Evolutionary conservation across 2,113 vertebrate species (phyloP).

Genomic region (Hippocampus zosterae): DNA sequence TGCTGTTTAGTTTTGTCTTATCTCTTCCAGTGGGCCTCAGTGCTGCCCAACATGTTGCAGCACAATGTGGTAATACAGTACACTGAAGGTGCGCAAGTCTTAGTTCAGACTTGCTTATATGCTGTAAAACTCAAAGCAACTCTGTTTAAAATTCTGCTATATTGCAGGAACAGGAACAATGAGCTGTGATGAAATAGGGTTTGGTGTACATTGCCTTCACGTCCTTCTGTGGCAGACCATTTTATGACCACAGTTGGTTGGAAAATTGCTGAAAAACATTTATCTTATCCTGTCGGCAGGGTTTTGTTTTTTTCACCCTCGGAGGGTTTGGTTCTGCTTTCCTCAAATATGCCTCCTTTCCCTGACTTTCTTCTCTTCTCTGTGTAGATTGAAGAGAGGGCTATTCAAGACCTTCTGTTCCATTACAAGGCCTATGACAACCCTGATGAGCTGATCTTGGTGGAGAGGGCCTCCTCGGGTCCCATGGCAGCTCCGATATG

Average conservation of each 20-base stretch:
- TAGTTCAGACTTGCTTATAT: too few species aligned
- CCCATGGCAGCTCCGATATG: slow-evolving; percentile 88
- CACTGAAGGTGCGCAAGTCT: not conserved
- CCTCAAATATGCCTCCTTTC: not conserved
- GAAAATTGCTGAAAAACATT: slow-evolving; percentile 14
- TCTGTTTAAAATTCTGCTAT: not conserved
- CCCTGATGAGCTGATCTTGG: slow-evolving; percentile 89
- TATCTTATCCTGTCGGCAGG: slow-evolving; percentile 21
- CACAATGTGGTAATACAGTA: not conserved
- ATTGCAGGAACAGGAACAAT: not conserved
- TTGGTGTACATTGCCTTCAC: not conserved
- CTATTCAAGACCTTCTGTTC: slow-evolving; percentile 88
- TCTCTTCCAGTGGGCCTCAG: not conserved
- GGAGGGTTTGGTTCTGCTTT: slow-evolving; percentile 14
- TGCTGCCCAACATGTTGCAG: not conserved
- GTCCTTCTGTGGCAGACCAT: not conserved
- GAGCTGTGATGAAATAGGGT: not conserved
- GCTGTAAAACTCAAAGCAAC: not conserved
- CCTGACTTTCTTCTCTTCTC: slow-evolving; percentile 6
- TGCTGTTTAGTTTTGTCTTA: not conserved
- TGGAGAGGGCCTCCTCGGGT: slow-evolving; percentile 85
- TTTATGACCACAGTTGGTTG: not conserved
- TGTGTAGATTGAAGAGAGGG: slow-evolving; percentile 86
- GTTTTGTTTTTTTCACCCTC: slow-evolving; percentile 25
- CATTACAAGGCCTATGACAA: slow-evolving; percentile 86